A percentile compares a stretch with the other conserved stretches of the same genome.
Conservation (phyloP, 2,888 invertebrate species). For the Phaonia tiefii region DNA sequence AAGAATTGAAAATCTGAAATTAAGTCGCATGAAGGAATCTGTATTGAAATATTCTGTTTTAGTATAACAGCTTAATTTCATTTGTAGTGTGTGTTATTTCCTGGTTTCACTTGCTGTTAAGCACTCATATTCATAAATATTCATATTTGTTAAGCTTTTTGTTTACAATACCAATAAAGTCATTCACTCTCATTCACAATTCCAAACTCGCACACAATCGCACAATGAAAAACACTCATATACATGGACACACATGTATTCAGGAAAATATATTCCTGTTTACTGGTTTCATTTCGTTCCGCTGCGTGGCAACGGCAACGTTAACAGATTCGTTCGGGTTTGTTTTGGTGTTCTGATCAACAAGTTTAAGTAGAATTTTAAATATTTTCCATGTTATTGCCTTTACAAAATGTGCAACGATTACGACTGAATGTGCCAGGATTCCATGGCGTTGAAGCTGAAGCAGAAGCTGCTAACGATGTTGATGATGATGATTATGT, state of each 20-base stretch:
- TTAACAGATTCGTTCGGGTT: background rate
- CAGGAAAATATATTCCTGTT: background rate
- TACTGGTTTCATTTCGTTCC: background rate
- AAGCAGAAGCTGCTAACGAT: too few relatives aligned
- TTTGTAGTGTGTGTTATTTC: too few relatives aligned
- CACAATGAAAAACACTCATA: background rate
- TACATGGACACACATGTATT: background rate
- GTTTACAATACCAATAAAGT: background rate
- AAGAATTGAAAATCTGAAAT: too few relatives aligned
- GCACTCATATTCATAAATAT: conserved; percentile 22
- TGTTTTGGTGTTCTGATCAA: conserved; percentile 17
- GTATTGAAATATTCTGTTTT: too few relatives aligned
- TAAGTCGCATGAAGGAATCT: too few relatives aligned
- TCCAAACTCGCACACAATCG: background rate
- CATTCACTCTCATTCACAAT: background rate
- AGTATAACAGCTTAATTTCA: too few relatives aligned
- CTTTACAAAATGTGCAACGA: background rate
- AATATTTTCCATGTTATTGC: conserved; percentile 37
- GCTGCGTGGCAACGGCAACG: too few relatives aligned
- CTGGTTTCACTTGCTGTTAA: too few relatives aligned
- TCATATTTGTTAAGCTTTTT: conserved; percentile 3
- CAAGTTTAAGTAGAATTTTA: conserved; percentile 36
- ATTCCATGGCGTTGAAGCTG: too few relatives aligned
- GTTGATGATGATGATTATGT: background rate
- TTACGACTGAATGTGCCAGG: background rate